Evolutionary conservation across 2,797 vertebrate genomes (phyloP).

Genomic region (Lutjanus argentimaculatus): DNA sequence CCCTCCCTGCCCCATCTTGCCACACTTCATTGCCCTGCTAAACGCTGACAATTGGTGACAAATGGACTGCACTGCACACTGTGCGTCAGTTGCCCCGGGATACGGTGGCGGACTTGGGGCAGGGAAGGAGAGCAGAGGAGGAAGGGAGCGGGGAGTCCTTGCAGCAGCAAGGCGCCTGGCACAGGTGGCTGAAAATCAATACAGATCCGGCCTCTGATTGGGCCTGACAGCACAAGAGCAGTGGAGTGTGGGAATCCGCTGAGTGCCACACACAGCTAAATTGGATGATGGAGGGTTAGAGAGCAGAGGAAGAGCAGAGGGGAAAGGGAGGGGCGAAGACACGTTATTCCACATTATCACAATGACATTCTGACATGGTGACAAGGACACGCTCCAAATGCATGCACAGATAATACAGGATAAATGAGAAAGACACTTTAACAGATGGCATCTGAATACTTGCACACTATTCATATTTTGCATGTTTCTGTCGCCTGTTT

Average conservation of each 20-base stretch:
- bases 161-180: conserved; percentile 79
- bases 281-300: conserved; percentile 70
- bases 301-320: conserved; percentile 34
- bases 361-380: conserved; percentile 54
- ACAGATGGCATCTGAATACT: conserved; percentile 53
- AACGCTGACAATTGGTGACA: conserved; percentile 95
- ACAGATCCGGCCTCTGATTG: conserved; percentile 75
- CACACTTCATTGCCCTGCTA: conserved; percentile 90
- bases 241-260: conserved; percentile 82
- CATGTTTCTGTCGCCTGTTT: conserved; percentile 46
- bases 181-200: conserved; percentile 86
- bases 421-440: conserved; percentile 39
- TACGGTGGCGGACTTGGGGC: conserved; percentile 80
- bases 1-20: conserved; percentile 75
- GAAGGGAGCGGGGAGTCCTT: conserved; percentile 58
- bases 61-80: conserved; percentile 91
- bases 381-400: conserved; percentile 51
- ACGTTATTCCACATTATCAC: conserved; percentile 54
- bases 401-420: conserved; percentile 38
- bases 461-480: conserved; percentile 38
- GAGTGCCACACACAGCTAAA: conserved; percentile 78
- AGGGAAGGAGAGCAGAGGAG: conserved; percentile 63
- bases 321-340: conserved; percentile 37
- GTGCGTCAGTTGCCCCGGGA: conserved; percentile 88
- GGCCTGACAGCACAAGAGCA: conserved; percentile 70